Evolutionary conservation across 2,888 invertebrate species (phyloP).

Genomic region (Lasioglossum vierecki): DNA sequence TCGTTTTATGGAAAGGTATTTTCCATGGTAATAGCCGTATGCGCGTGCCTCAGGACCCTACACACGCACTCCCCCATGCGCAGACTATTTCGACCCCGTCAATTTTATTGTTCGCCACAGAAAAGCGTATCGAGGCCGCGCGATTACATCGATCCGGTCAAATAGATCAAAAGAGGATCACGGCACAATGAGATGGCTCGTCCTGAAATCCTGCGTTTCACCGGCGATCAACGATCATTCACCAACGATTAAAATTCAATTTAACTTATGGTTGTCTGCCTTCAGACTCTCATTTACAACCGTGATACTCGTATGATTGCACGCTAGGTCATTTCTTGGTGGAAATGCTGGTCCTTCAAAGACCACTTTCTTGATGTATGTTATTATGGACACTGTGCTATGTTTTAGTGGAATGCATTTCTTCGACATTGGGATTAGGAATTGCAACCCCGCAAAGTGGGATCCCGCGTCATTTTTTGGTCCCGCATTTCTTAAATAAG

Average conservation of each 20-base stretch:
- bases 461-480: no score
- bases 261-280: no score
- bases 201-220: not conserved
- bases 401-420: no score
- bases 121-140: constrained; percentile 26
- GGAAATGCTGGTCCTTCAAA: no score
- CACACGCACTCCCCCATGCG: constrained; percentile 2
- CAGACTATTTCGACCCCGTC: constrained; percentile 42
- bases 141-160: constrained; percentile 38
- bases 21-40: constrained; percentile 48
- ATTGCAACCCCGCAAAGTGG: no score
- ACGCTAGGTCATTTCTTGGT: no score
- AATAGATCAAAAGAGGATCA: constrained; percentile 38
- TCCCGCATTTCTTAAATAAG: no score
- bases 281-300: not conserved
- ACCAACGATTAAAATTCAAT: not conserved
- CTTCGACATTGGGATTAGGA: no score
- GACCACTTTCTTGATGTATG: no score
- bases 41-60: constrained; percentile 20
- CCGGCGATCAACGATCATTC: not conserved
- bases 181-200: not conserved
- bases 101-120: constrained; percentile 59
- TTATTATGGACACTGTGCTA: no score
- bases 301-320: not conserved
- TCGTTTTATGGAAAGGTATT: constrained; percentile 67